These are phyloP conservation scores for Tetheella fluctuosa DNA, from an alignment of 2,888 invertebrate genomes.

Conservation along the genomic window DNA sequence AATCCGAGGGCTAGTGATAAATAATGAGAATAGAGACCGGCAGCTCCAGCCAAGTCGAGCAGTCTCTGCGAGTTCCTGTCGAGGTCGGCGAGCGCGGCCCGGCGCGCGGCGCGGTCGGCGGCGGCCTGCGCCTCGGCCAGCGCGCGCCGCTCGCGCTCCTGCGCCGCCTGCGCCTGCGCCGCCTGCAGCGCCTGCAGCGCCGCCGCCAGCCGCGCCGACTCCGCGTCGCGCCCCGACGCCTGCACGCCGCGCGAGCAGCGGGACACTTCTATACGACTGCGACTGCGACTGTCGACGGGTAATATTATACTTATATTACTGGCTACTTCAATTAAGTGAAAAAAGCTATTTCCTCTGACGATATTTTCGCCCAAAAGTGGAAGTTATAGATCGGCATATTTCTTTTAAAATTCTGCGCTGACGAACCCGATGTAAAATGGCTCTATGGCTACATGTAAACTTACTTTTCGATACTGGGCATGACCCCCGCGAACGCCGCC, in stretches of 20 bases:
- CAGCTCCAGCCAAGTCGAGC: constrained; percentile 82
- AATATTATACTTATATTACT: too few species aligned
- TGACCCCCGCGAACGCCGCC: constrained; percentile 87
- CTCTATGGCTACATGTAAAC: too few species aligned
- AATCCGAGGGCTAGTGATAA: too few species aligned
- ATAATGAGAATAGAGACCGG: constrained; percentile 54
- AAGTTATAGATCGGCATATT: background rate
- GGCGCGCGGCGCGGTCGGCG: constrained; percentile 88
- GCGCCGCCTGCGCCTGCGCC: constrained; percentile 85
- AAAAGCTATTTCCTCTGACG: too few species aligned
- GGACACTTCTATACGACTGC: constrained; percentile 66
- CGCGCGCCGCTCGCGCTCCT: constrained; percentile 82
- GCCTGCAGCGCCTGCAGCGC: constrained; percentile 84
- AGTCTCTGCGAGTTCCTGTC: constrained; percentile 90
- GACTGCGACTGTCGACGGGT: too few species aligned
- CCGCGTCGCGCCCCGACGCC: constrained; percentile 86
- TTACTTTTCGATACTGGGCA: constrained; percentile 76
- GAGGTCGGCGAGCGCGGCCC: constrained; percentile 89
- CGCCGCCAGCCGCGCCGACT: constrained; percentile 85
- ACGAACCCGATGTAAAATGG: too few species aligned
- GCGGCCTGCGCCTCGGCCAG: constrained; percentile 85
- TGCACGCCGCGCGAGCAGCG: constrained; percentile 85
- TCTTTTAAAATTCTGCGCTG: too few species aligned
- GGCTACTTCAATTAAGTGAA: too few species aligned
- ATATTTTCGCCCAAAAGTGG: constrained; percentile 6